A percentile compares a stretch with the other conserved stretches of the same genome.
Evolutionary conservation across 2,888 invertebrate species (phyloP).

Genomic region (Diarsia brunnea): DNA sequence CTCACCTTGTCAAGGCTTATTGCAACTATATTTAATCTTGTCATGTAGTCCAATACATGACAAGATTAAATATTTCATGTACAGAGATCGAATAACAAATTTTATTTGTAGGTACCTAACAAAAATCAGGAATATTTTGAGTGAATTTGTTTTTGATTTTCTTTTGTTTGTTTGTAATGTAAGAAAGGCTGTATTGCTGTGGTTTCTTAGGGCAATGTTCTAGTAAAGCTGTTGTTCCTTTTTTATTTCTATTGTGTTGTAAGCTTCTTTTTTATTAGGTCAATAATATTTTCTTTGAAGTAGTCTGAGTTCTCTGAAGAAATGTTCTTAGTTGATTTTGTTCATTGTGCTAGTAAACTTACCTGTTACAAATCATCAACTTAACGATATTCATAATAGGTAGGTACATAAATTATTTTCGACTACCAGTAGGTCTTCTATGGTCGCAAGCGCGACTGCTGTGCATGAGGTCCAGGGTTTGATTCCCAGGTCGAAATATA

Average conservation of each 20-base stretch:
- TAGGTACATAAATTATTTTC: no score
- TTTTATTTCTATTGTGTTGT: slow-evolving; percentile 28
- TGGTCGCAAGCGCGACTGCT: no score
- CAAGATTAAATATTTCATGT: no score
- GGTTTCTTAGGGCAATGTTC: slow-evolving; percentile 45
- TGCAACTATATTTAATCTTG: background rate
- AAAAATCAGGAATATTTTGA: slow-evolving; percentile 21
- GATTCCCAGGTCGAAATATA: background rate
- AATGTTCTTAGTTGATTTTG: background rate
- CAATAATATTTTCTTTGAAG: slow-evolving; percentile 30
- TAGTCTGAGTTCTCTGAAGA: background rate
- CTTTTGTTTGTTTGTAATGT: slow-evolving; percentile 35
- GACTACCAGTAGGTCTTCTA: background rate
- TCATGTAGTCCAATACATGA: no score
- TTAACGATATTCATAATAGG: background rate
- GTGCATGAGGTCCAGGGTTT: background rate
- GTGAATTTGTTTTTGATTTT: slow-evolving; percentile 35
- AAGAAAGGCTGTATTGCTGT: slow-evolving; percentile 32
- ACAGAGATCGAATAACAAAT: slow-evolving; percentile 25
- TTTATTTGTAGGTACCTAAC: slow-evolving; percentile 22
- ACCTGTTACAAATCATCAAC: background rate
- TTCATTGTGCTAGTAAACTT: background rate
- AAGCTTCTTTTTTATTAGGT: slow-evolving; percentile 39
- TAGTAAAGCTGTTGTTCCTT: slow-evolving; percentile 46
- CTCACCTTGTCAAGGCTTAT: background rate